Conservation (phyloP, 1,140 invertebrate species). For the Ceratosolen solmsi region DNA sequence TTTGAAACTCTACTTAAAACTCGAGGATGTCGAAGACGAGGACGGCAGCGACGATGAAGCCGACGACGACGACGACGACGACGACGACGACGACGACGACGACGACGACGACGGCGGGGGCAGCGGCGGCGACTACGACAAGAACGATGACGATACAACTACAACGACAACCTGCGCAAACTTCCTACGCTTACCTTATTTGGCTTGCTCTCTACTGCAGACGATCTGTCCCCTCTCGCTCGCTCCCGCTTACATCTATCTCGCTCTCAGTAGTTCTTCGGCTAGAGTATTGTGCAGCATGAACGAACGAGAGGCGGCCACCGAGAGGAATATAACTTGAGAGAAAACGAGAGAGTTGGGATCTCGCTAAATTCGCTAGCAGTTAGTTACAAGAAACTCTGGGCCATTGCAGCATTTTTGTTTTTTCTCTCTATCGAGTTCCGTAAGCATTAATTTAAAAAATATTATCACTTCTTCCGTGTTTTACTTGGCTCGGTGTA, state of each 20-base stretch:
- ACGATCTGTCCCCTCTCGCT: constrained; percentile 39
- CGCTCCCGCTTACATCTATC: not conserved
- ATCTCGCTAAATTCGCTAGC: constrained; percentile 70
- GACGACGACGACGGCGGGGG: no score
- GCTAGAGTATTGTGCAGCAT: not conserved
- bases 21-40: not conserved
- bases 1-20: constrained; percentile 59
- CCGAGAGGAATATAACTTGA: constrained; percentile 1
- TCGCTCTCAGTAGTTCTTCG: not conserved
- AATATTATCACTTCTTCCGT: not conserved
- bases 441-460: constrained; percentile 40
- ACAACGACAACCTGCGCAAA: constrained; percentile 55
- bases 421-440: constrained; percentile 11
- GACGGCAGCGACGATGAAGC: no score
- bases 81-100: not conserved
- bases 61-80: not conserved
- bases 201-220: constrained; percentile 29
- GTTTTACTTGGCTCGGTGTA: not conserved
- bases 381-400: constrained; percentile 71
- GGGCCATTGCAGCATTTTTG: constrained; percentile 51
- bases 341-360: constrained; percentile 63
- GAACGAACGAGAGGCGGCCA: not conserved
- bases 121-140: no score
- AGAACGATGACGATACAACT: not conserved
- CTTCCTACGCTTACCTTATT: constrained; percentile 64